phyloP scores from a whole-genome alignment of 2,113 vertebrate species.

The Eublepharis macularius region DNA sequence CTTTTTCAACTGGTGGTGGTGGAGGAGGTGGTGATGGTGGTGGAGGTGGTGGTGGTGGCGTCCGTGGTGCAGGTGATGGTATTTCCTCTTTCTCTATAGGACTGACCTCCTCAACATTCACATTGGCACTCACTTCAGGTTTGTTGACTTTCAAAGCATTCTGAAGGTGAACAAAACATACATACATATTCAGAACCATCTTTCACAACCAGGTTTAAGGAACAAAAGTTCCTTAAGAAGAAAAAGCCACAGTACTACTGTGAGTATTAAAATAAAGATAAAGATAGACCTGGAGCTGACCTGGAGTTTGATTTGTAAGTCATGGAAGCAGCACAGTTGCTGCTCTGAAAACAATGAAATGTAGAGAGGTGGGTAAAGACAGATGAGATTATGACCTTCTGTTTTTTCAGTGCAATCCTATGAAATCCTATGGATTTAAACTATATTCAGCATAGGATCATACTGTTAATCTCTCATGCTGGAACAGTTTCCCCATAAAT shows the following conservation, averaged over 20 bases:
- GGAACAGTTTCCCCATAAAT: too few species aligned
- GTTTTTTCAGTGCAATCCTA: too few species aligned
- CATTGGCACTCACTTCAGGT: conserved; percentile 81
- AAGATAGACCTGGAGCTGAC: too few species aligned
- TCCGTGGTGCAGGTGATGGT: conserved; percentile 67
- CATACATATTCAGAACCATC: background rate
- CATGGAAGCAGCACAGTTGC: background rate
- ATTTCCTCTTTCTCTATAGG: conserved; percentile 85
- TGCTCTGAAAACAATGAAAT: background rate
- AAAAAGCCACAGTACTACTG: background rate
- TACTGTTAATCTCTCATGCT: background rate
- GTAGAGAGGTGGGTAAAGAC: background rate
- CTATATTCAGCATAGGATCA: too few species aligned
- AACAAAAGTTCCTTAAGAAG: background rate
- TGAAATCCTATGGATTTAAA: too few species aligned
- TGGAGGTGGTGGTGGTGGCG: conserved; percentile 31
- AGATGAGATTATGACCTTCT: background rate
- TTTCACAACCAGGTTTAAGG: background rate
- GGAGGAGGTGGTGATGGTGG: conserved; percentile 46
- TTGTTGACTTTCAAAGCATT: conserved; percentile 91
- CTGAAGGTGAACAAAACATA: conserved; percentile 61
- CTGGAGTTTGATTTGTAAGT: background rate
- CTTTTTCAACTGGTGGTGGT: conserved; percentile 72
- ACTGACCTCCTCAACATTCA: conserved; percentile 78
- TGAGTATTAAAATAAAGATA: background rate